Base-by-base conservation (phyloP, 2,113 vertebrate genomes). In the Epinephelus moara region DNA sequence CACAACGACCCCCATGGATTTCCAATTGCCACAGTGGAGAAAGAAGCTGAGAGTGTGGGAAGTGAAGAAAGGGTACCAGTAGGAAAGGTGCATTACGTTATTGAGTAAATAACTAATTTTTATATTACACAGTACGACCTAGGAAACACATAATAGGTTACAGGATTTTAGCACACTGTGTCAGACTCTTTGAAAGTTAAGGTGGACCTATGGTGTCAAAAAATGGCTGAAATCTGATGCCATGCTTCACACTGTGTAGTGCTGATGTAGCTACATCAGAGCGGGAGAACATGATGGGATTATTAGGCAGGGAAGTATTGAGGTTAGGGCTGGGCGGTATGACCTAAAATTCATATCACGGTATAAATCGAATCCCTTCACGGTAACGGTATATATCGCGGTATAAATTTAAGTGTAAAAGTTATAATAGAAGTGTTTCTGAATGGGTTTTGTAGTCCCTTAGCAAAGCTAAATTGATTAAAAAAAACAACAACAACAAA, bases 41-140 rank as follows among this genome's bases (percentile, higher is more conserved):
- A 91, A 83, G 80, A 89, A 72, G 68, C 88, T 66, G 71, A 89
- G 87, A 78, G 84, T 85, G 88, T 83, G 91, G 82, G 78, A 86
- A 87, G 86, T 83, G 80, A 81, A 90, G 88, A 86, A 81, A 88
- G 81, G 71, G 73, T 72, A 84, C 79, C 74, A 63, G 82, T 80
- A 70, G 88, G 87, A 75, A 80, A 88, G 88, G 80, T 85, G 82
- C 45, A 84, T 92, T 93, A 91, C 92, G 88, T 90, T 89, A 92
- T 85, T 68, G 90, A 92, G 90, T 85, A 90, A 93, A 94, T 93
- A 90, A 89, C 79, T 87, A 77, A 82, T 89, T 90, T 89, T 77
- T 91, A 87, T 87, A 91, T 93, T 85, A 92, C 88, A 79, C 91
- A 92, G 86, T 87, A 79, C 17, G 57, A 84, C 66, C 63, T 75